These are phyloP conservation scores for Malaclemys terrapin DNA, from an alignment of 2,113 vertebrate genomes.

Conservation along the genomic window DNA sequence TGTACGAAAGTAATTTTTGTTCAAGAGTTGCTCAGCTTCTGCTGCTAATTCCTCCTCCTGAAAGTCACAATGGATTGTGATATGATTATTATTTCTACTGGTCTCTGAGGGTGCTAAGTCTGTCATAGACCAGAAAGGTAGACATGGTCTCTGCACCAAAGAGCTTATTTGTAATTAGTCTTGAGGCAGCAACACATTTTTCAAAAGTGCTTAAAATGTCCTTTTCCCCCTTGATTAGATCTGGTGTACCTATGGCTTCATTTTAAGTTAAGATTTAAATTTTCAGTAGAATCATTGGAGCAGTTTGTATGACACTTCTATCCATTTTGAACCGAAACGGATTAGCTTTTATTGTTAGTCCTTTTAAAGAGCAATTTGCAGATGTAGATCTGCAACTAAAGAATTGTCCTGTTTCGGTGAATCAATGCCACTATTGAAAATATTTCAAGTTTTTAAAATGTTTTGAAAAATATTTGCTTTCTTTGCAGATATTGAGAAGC, in stretches of 20 bases:
- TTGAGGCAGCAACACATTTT: neutral
- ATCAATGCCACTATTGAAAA: neutral
- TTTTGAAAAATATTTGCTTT: neutral
- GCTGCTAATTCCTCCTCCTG: conserved; percentile 16
- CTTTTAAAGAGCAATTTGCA: neutral
- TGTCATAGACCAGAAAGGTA: neutral
- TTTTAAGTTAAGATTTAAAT: fast-evolving
- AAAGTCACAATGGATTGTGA: neutral
- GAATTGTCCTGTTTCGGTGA: neutral
- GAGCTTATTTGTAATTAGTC: neutral
- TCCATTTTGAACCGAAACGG: fast-evolving
- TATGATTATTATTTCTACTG: neutral
- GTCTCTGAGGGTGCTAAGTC: neutral
- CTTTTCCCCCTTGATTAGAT: neutral
- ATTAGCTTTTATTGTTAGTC: neutral
- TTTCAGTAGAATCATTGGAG: neutral
- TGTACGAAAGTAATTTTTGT: neutral
- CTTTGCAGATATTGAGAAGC: conserved; percentile 92
- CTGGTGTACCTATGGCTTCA: neutral
- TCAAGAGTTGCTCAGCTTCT: fast-evolving
- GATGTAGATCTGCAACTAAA: neutral
- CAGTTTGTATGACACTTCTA: neutral
- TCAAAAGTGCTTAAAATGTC: neutral
- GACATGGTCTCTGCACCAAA: neutral
- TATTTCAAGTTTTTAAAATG: neutral